Evolutionary conservation across 2,113 vertebrate species (phyloP).

Genomic region (Saimiri boliviensis): DNA sequence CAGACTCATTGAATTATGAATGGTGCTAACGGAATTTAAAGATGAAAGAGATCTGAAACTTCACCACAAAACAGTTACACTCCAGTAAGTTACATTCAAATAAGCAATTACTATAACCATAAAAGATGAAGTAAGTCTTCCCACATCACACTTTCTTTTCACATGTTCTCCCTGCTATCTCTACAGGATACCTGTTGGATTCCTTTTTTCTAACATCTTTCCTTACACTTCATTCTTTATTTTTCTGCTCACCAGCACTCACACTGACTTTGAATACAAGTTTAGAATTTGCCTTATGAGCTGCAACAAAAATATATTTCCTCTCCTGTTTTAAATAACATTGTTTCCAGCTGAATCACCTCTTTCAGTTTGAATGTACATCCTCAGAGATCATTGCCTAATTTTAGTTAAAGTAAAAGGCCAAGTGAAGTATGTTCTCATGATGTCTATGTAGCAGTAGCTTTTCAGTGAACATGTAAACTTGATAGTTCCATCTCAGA

Average conservation of each 20-base stretch:
- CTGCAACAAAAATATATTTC: not conserved
- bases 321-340: not conserved
- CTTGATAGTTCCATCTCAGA: not conserved
- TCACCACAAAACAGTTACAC: not conserved
- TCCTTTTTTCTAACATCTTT: not conserved
- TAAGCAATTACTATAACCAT: not conserved
- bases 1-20: not conserved
- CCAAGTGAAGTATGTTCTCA: not conserved
- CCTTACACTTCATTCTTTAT: not conserved
- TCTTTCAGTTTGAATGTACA: not conserved
- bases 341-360: not conserved
- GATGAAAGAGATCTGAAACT: not conserved
- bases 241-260: not conserved
- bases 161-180: not conserved
- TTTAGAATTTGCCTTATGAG: not conserved
- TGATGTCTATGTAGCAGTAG: not conserved
- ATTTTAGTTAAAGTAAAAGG: slow-evolving; percentile 34
- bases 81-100: not conserved
- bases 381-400: not conserved
- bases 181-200: not conserved
- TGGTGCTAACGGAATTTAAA: not conserved
- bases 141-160: not conserved
- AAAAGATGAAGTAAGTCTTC: not conserved
- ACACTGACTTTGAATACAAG: not conserved
- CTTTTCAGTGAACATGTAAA: not conserved